Evolutionary conservation across 2,113 vertebrate genomes (phyloP), one percentile per base, ranked within the genome.

Genomic region (Plotosus lineatus): DNA sequence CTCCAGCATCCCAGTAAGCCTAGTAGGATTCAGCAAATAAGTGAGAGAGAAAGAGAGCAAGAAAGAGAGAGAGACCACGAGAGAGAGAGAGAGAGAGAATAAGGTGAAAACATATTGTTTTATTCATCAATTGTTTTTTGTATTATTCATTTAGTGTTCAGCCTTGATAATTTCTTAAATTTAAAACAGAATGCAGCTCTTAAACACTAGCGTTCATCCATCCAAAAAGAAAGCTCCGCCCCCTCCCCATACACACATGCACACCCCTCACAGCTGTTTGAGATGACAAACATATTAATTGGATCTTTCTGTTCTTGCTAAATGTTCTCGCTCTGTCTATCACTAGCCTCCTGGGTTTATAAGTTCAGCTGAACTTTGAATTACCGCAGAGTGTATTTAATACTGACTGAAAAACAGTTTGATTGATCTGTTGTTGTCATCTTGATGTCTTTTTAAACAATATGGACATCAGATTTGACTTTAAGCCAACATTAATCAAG

Each of bases 261-360:
- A n/a, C n/a, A n/a, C n/a, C n/a, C n/a, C n/a, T n/a, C 21, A 11
- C 3, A 65, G 88, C 89, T 89, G 91, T 88, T 89, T 83, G 87
- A 89, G 84, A 88, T 89, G 89, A 90, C 89, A 89, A 90, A 88
- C 88, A 89, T 85, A 90, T 90, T 90, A 86, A 87, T 85, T 89
- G 80, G 83, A 73, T 69, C 69, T 58, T 65, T 61, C 78, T 89
- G 91, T 90, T 83, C 66, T 82, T 40, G 82, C 83, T 83, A 79
- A 87, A 81, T 88, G 87, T 84, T 82, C 85, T 83, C 86, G 65
- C 71, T 72, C 42, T 51, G 31, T 31, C 31, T 48, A 31, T 17
- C 12, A 6, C 58, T 36, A 8, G 15, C 46, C 40, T 55, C 46
- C 51, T 14, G 17, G 12, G 38, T 36, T 28, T 36, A 48, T 23